Conservation (phyloP, 2,113 vertebrate genomes). For the Macrotus californicus region DNA sequence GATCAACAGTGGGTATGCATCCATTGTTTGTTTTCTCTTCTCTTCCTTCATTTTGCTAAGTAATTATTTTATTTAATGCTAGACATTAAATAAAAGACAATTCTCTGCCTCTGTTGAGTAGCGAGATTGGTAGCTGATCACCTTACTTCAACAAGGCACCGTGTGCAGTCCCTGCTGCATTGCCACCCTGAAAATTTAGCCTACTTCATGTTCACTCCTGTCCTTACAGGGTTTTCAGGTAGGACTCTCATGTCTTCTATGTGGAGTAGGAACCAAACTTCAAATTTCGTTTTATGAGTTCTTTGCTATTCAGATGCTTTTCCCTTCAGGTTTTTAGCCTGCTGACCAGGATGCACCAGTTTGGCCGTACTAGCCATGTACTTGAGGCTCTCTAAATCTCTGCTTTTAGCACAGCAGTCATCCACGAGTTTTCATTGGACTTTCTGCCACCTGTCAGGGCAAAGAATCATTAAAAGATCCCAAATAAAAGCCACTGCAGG, state of each 20-base stretch:
- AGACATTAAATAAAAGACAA: not conserved
- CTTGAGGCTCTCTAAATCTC: not conserved
- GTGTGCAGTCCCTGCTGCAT: not conserved
- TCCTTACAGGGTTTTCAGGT: not conserved
- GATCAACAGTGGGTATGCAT: not conserved
- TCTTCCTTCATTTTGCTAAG: not conserved
- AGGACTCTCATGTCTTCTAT: not conserved
- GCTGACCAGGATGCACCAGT: not conserved
- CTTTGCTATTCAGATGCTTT: not conserved
- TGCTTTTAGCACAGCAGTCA: not conserved
- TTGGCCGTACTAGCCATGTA: not conserved
- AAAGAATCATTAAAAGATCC: not conserved
- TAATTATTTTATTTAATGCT: not conserved
- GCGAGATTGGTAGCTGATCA: not conserved
- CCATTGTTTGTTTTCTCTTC: not conserved
- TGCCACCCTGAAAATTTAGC: not conserved
- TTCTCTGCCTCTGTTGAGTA: not conserved
- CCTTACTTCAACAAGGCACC: not conserved
- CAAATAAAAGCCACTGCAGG: not conserved
- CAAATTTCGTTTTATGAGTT: not conserved
- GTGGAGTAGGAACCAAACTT: not conserved
- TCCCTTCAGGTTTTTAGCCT: not conserved
- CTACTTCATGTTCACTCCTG: not conserved
- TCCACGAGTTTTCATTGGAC: not conserved
- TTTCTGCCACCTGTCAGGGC: not conserved